A percentile compares a stretch with the other conserved stretches of the same genome.
Conservation (phyloP, 2,888 invertebrate species). For the Cheiracanthium punctorium region DNA sequence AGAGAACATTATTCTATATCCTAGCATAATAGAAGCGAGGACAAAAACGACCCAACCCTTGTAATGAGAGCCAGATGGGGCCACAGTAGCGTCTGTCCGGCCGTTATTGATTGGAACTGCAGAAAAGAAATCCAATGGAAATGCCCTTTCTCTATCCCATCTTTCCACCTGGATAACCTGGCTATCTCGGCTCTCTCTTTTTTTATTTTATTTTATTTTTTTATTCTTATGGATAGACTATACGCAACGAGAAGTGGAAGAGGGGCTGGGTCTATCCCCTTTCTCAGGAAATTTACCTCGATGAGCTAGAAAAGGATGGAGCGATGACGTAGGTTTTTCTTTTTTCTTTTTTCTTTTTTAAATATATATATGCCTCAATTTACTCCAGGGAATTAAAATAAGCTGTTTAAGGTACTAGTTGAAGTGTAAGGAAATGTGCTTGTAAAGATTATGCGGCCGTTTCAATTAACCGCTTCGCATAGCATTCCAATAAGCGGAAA, state of each 20-base stretch:
- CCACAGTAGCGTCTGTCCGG: constrained; percentile 21
- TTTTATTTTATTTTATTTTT: background rate
- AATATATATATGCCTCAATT: background rate
- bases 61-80: constrained; percentile 38
- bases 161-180: constrained; percentile 9
- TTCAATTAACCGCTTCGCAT: background rate
- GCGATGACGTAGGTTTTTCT: no score
- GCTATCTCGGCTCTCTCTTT: background rate
- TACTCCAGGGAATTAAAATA: background rate
- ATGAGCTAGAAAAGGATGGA: background rate
- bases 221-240: no score
- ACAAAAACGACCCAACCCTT: constrained; percentile 24
- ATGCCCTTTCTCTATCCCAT: constrained; percentile 27
- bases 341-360: background rate
- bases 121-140: constrained; percentile 27
- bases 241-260: background rate
- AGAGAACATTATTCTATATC: constrained; percentile 28
- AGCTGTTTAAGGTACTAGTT: background rate
- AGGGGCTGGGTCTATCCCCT: background rate
- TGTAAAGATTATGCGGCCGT: background rate
- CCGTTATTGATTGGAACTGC: constrained; percentile 24
- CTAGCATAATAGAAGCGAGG: constrained; percentile 24
- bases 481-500: background rate
- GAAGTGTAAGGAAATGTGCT: background rate
- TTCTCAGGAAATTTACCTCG: background rate